phyloP scores from a whole-genome alignment of 2,888 invertebrate species.

The Agonum fuliginosum region DNA sequence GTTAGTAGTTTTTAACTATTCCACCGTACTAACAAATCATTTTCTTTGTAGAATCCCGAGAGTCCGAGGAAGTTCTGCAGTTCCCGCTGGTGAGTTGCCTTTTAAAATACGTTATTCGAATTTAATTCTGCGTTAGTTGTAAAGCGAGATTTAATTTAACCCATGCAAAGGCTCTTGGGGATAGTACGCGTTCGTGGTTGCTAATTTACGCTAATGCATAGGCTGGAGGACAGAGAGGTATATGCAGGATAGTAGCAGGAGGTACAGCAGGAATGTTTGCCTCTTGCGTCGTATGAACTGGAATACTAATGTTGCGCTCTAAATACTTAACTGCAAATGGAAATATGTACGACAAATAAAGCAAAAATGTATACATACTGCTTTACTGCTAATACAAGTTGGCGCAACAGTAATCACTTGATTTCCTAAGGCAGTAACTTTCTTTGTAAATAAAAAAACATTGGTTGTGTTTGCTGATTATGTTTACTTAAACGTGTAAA shows the following conservation, averaged over 20 bases:
- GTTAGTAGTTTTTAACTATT: conserved; percentile 5
- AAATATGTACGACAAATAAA: not conserved
- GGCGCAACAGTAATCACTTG: too few relatives aligned
- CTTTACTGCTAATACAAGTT: too few relatives aligned
- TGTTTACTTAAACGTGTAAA: too few relatives aligned
- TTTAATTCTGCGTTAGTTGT: conserved; percentile 48
- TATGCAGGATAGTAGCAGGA: not conserved
- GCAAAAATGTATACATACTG: too few relatives aligned
- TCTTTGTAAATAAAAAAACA: too few relatives aligned
- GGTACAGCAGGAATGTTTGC: not conserved
- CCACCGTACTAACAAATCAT: conserved; percentile 23
- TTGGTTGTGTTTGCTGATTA: too few relatives aligned
- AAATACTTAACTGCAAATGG: not conserved
- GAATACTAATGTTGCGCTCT: conserved; percentile 20
- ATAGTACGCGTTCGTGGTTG: conserved; percentile 37
- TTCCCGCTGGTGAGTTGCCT: conserved; percentile 30
- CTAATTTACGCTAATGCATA: conserved; percentile 50
- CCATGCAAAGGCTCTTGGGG: conserved; percentile 25
- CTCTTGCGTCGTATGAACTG: conserved; percentile 20
- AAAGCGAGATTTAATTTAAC: conserved; percentile 50
- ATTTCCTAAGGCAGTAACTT: too few relatives aligned
- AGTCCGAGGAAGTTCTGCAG: not conserved
- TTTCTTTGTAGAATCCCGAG: conserved; percentile 17
- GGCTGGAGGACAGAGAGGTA: not conserved
- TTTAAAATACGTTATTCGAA: conserved; percentile 45